Base-by-base conservation (phyloP, 1,140 invertebrate species). In the Elymnias hypermnestra region DNA sequence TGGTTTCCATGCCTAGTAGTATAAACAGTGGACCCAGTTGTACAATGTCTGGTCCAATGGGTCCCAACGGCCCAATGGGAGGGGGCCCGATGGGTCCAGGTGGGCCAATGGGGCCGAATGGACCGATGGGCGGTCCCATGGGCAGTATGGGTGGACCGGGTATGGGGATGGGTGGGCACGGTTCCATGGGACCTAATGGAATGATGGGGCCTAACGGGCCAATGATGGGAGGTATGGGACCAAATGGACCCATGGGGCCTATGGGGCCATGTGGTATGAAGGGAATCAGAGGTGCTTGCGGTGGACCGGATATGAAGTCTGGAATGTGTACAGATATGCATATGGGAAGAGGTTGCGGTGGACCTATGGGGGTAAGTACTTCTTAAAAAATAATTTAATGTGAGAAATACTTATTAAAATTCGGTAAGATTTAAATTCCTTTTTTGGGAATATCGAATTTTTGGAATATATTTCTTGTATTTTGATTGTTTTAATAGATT, bases 141-240 rank as follows among this genome's bases (percentile, higher is more conserved):
- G 72, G 75, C 31, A 72, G 67, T 9, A 84, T 87, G 81, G 75
- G 72, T 14, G n/a, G n/a, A n/a, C 74, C 74, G 13, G 79, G 81
- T 13, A 86, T 84, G 72, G 72, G 71, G 8, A 84, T 85, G 82
- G 76, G 78, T 13, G 77, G 78, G n/a, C 83, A 84, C 38, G 79
- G 75, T 7, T 75, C 74, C n/a, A 85, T 87, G 79, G 83, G 83
- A 5, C 82, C 82, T 47, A 83, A 83, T 42, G 85, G 85, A 2
- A 85, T 86, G 82, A 86, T 87, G 83, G 85, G 85, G 15, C 85
- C 85, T 0, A 87, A 86, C 17, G 83, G 83, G 3, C 83, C 83
- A 4, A 87, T 87, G 79, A 86, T 86, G 66, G 45, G 63, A 2
- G 75, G 78, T 0, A 82, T 87, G 73, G 79, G 79, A 6, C 77